Base-by-base conservation (phyloP, 2,888 invertebrate genomes). In the Drosophila pegasa region DNA sequence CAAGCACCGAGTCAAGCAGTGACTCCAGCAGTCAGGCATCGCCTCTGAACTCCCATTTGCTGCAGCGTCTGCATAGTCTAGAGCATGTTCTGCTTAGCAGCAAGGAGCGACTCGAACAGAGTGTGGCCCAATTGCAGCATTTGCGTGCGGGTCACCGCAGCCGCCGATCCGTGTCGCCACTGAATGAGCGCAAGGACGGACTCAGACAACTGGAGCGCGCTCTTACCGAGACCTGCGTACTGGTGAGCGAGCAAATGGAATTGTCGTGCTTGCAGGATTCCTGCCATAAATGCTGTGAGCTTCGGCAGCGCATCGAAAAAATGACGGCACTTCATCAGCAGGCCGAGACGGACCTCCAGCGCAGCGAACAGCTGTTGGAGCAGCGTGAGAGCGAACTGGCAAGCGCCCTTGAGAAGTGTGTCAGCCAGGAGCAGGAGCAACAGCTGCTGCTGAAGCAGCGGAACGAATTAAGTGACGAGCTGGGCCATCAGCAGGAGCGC, bases 101-200 rank as follows among this genome's bases (percentile, higher is more conserved):
- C 56, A 94, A 94, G 89, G 94, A 94, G 82, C 95, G 95, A 80
- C 93, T 95, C 7, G 94, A 94, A 81, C 95, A 95, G 83, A 95
- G 95, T 86, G 93, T 95, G 29, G 93, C 93, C 72, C 95, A 95
- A 87, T 92, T 95, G 90, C 94, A 94, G 65, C 89, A 89, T 12
- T 92, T 95, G 89, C 94, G 95, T 65, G 94, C 94, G 0, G 75
- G 78, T 22, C 94, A 94, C 22, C 93, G 94, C 65, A 94, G 93
- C n/a, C 93, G 94, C 55, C 93, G 95, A 64, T 94, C 95, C 0
- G 94, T 95, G 0, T 95, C 95, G 0, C 95, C 95, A 4, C 94
- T 94, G 78, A 92, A 94, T n/a, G 95, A 95, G 75, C 94, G 94
- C 75, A 94, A 95, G 75, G 94, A 94, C 74, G 94, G 94, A 55